Percentiles rank a stretch among this genome's conserved stretches.
Conservation (phyloP, 1,140 invertebrate genomes). For the Cydia pomonella region DNA sequence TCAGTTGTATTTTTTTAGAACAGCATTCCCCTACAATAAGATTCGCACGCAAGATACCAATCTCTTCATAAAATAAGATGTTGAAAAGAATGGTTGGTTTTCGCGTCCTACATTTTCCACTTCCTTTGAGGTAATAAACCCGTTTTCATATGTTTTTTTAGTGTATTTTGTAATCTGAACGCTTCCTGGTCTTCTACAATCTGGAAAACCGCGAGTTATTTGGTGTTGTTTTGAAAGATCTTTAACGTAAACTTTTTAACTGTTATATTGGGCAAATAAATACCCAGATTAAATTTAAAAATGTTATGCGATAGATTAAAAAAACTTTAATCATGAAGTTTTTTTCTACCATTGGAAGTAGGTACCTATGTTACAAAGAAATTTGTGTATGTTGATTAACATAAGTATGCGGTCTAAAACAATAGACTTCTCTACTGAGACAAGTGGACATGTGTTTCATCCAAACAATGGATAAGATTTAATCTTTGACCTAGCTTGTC, state of each 20-base stretch:
- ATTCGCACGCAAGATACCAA: too few relatives aligned
- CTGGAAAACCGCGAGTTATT: not conserved
- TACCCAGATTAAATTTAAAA: too few relatives aligned
- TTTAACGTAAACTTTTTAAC: not conserved
- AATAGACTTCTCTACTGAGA: not conserved
- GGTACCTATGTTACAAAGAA: not conserved
- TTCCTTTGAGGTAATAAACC: too few relatives aligned
- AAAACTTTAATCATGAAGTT: not conserved
- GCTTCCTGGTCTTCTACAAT: not conserved
- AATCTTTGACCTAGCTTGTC: not conserved
- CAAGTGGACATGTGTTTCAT: not conserved
- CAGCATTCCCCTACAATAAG: too few relatives aligned
- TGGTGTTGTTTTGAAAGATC: not conserved
- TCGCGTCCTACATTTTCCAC: too few relatives aligned
- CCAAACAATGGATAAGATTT: constrained; percentile 18
- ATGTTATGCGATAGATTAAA: too few relatives aligned
- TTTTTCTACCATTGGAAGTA: not conserved
- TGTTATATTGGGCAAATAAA: not conserved
- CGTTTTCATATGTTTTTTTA: too few relatives aligned
- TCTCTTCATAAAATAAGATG: too few relatives aligned
- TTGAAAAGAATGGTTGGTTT: too few relatives aligned
- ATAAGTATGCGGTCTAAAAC: not conserved
- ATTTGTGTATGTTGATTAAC: not conserved
- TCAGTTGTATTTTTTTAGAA: too few relatives aligned
- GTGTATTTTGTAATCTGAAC: not conserved